Evolutionary conservation across 2,888 invertebrate species (phyloP), one percentile per base, ranked within the genome.

Genomic region (Rhamnusium bicolor): DNA sequence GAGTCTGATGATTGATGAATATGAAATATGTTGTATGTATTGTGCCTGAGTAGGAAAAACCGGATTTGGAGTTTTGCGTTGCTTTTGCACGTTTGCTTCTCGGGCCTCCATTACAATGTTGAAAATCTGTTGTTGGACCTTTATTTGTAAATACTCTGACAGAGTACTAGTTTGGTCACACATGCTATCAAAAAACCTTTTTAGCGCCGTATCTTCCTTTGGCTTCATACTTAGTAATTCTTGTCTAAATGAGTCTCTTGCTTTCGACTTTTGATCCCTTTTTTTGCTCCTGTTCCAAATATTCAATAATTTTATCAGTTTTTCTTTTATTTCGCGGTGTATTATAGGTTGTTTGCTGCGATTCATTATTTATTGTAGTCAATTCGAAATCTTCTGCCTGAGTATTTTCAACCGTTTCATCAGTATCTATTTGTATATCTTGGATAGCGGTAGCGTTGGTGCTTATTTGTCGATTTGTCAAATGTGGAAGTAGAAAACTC

Each of bases 401-500:
- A 6, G 24, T 24, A 24, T 24, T 24, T 24, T 24, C 24, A 24
- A 24, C 24, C 3, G 24, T 2, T 2, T 24, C 24, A 2, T 24
- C 24, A 6, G 24, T 24, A 24, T 24, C 2, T 2, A 6, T 24
- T 6, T 24, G 24, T 24, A 24, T 24, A 24, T 24, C 24, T 24
- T 24, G 24, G 6, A 6, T 24, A 24, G 24, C 2, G 24, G 24
- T 24, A 6, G 24, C 24, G 24, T 24, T 72, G 54, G 67, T 67
- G 47, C 27, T 61, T 40, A 53, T 71, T 61, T 27, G 66, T 53
- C 71, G 14, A 14, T 67, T 72, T 56, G 67, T 12, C 27, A 72
- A 21, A 32, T 71, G 60, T 49, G 71, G 60, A 19, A 71, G 3
- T 8, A 71, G 29, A 60, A 71, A 71, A n/a, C 8, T 19, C 71